phyloP scores from a whole-genome alignment of 2,888 invertebrate species.

The Conus canariensis region DNA sequence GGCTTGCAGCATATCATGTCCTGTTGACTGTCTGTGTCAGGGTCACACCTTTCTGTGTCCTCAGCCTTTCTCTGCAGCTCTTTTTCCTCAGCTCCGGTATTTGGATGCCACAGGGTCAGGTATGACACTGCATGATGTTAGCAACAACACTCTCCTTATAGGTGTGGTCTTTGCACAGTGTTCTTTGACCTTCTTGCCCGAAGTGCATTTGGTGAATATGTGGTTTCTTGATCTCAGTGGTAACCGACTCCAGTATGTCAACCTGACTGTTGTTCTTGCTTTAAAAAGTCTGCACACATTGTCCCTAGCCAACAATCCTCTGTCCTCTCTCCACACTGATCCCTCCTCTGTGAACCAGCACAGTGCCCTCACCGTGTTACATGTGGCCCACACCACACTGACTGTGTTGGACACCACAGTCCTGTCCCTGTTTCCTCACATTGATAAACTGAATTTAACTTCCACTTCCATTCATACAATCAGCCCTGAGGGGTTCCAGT shows the following conservation, averaged over 20 bases:
- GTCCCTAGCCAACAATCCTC: neutral
- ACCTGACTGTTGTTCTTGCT: neutral
- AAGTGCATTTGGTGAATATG: neutral
- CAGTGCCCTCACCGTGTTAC: neutral
- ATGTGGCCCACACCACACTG: neutral
- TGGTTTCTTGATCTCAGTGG: neutral
- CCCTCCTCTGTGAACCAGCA: neutral
- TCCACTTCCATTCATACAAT: slow-evolving; percentile 6
- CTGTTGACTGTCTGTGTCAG: neutral
- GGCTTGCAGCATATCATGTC: neutral
- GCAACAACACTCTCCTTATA: neutral
- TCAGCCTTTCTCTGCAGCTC: slow-evolving; percentile 8
- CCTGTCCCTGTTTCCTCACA: neutral
- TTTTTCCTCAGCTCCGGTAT: neutral
- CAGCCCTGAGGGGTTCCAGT: neutral
- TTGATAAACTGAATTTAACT: neutral
- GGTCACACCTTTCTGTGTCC: slow-evolving; percentile 14
- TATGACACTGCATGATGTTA: slow-evolving; percentile 11
- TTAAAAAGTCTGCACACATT: neutral
- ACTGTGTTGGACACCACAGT: neutral
- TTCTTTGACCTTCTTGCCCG: neutral
- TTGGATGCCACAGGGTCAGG: slow-evolving; percentile 4
- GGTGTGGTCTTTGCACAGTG: neutral
- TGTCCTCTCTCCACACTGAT: neutral
- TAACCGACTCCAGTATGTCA: neutral